These are phyloP conservation scores for Lacanobia wlatinum DNA, from an alignment of 2,888 invertebrate genomes.

Conservation along the genomic window DNA sequence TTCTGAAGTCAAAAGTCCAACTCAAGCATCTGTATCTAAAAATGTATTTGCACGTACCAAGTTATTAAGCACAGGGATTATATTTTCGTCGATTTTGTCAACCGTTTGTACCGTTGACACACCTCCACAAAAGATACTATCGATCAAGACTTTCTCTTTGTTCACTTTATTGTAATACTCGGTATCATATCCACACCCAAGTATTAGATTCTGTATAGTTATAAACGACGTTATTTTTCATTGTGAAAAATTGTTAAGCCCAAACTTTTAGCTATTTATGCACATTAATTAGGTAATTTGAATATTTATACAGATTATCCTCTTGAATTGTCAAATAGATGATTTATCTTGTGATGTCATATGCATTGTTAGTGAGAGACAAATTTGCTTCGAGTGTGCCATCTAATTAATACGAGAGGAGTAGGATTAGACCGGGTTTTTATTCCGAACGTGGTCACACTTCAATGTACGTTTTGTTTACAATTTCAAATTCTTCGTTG, in stretches of 20 bases:
- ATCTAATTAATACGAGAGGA: conserved; percentile 56
- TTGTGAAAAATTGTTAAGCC: conserved; percentile 65
- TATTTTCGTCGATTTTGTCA: conserved; percentile 54
- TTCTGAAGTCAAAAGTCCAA: conserved; percentile 40
- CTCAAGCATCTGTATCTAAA: conserved; percentile 25
- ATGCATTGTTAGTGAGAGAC: conserved; percentile 51
- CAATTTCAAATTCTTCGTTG: conserved; percentile 44
- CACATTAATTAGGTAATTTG: conserved; percentile 67
- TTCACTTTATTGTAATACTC: conserved; percentile 59
- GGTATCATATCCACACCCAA: conserved; percentile 61
- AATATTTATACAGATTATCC: conserved; percentile 69
- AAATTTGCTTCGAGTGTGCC: conserved; percentile 59
- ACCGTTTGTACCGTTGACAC: conserved; percentile 57
- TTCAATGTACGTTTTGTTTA: conserved; percentile 40
- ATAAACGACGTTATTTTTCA: conserved; percentile 66
- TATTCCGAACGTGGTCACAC: conserved; percentile 51
- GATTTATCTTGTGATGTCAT: conserved; percentile 62
- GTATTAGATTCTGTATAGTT: conserved; percentile 44
- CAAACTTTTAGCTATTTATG: conserved; percentile 63
- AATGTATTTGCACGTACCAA: conserved; percentile 50
- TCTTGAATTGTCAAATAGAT: conserved; percentile 63
- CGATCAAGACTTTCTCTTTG: conserved; percentile 64
- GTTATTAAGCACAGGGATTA: conserved; percentile 58
- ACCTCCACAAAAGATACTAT: conserved; percentile 58
- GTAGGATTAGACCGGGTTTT: conserved; percentile 61